phyloP scores from a whole-genome alignment of 2,888 invertebrate species.

The Caenorhabditis panamensis region DNA sequence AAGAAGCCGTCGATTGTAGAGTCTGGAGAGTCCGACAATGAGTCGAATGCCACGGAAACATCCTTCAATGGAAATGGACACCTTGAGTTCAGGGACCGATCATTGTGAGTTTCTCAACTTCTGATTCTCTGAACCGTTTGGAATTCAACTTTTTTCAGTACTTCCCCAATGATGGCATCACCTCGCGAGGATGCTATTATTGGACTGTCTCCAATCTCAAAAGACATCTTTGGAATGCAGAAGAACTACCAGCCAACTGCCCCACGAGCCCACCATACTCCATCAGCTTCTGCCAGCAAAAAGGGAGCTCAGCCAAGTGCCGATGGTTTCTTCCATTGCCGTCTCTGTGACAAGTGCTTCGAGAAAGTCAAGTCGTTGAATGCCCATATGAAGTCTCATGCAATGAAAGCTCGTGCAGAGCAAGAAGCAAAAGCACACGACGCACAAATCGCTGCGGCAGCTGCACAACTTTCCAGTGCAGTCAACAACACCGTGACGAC shows the following conservation, averaged over 20 bases:
- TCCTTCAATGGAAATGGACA: slow-evolving; percentile 40
- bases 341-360: slow-evolving; percentile 79
- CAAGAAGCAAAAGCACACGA: slow-evolving; percentile 77
- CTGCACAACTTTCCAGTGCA: slow-evolving; percentile 49
- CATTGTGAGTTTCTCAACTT: slow-evolving; percentile 44
- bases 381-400: slow-evolving; percentile 99
- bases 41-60: slow-evolving; percentile 49
- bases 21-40: slow-evolving; percentile 53
- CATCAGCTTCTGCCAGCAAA: slow-evolving; percentile 64
- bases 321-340: slow-evolving; percentile 81
- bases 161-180: slow-evolving; percentile 58
- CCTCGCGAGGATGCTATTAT: slow-evolving; percentile 41
- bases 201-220: slow-evolving; percentile 44
- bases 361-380: slow-evolving; percentile 88
- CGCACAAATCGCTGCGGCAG: slow-evolving; percentile 57
- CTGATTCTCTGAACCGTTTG: too few relatives aligned
- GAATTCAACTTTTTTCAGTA: too few relatives aligned
- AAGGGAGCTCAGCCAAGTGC: slow-evolving; percentile 81
- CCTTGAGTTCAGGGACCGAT: slow-evolving; percentile 45
- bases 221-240: slow-evolving; percentile 57
- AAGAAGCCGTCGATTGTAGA: slow-evolving; percentile 62
- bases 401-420: slow-evolving; percentile 81
- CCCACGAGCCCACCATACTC: slow-evolving; percentile 57
- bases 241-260: slow-evolving; percentile 67
- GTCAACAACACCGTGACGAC: slow-evolving; percentile 26